Percentiles rank a stretch among this genome's conserved stretches.
Conservation (phyloP, 2,113 vertebrate genomes). For the Fulmarus glacialis region DNA sequence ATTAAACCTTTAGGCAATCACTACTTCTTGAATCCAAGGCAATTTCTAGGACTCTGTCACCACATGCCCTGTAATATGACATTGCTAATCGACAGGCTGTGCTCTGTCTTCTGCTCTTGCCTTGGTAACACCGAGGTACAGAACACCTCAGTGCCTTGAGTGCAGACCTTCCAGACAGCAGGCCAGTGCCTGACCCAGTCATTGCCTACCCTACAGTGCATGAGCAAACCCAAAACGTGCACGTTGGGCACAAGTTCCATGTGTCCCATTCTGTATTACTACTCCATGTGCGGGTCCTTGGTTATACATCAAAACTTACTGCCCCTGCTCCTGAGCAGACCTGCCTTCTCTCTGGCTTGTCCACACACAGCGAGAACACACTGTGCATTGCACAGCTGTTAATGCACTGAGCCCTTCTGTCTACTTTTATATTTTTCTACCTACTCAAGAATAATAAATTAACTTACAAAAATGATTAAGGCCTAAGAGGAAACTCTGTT, state of each 20-base stretch:
- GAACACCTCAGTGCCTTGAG: neutral
- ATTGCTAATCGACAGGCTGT: neutral
- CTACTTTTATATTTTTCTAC: neutral
- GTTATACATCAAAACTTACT: neutral
- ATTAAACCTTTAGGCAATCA: neutral
- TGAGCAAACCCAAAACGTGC: neutral
- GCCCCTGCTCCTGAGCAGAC: neutral
- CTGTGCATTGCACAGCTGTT: neutral
- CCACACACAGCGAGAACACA: neutral
- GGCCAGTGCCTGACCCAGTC: neutral
- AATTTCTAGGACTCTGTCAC: neutral
- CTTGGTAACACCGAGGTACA: neutral
- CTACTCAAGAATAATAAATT: neutral
- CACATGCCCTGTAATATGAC: neutral
- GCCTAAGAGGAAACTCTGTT: neutral
- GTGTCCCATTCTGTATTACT: neutral
- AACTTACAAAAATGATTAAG: neutral
- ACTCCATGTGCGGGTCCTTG: accelerated
- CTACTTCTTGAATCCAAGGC: neutral
- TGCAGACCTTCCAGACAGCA: neutral
- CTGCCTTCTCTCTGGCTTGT: neutral
- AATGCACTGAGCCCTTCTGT: neutral
- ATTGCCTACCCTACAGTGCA: neutral
- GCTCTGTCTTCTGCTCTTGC: neutral
- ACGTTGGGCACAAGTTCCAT: neutral